Evolutionary conservation across 2,888 invertebrate species (phyloP).

Genomic region (Carterocephalus palaemon): DNA sequence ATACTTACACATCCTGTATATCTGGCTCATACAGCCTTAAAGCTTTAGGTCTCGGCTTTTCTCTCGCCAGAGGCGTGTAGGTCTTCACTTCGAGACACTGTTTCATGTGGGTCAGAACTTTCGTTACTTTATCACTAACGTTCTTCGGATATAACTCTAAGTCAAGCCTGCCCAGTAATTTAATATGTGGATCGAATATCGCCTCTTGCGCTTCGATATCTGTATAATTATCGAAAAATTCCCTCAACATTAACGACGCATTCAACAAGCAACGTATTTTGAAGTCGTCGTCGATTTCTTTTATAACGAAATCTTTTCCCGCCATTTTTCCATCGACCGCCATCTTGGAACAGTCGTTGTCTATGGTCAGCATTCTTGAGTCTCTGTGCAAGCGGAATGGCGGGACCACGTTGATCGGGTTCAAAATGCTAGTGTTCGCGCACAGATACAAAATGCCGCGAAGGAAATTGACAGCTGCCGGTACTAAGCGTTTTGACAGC

Average conservation of each 20-base stretch:
- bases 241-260: conserved; percentile 76
- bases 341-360: conserved; percentile 65
- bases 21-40: conserved; percentile 91
- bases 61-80: conserved; percentile 76
- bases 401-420: conserved; percentile 81
- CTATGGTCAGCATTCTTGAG: conserved; percentile 79
- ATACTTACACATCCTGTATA: conserved; percentile 89
- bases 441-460: conserved; percentile 86
- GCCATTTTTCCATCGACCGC: conserved; percentile 64
- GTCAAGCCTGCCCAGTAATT: conserved; percentile 77
- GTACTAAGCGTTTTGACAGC: conserved; percentile 88
- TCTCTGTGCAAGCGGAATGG: conserved; percentile 81
- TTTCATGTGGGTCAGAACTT: conserved; percentile 67
- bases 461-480: conserved; percentile 89
- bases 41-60: conserved; percentile 87
- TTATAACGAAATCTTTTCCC: conserved; percentile 75
- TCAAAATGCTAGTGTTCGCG: conserved; percentile 80
- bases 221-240: conserved; percentile 76
- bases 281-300: conserved; percentile 79
- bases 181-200: conserved; percentile 77
- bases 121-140: conserved; percentile 66
- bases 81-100: conserved; percentile 74
- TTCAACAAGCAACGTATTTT: conserved; percentile 81
- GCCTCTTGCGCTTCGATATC: conserved; percentile 62
- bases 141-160: conserved; percentile 81